A percentile compares a stretch with the other conserved stretches of the same genome.
phyloP scores from a whole-genome alignment of 2,113 vertebrate species.

The Ochotona curzoniae region DNA sequence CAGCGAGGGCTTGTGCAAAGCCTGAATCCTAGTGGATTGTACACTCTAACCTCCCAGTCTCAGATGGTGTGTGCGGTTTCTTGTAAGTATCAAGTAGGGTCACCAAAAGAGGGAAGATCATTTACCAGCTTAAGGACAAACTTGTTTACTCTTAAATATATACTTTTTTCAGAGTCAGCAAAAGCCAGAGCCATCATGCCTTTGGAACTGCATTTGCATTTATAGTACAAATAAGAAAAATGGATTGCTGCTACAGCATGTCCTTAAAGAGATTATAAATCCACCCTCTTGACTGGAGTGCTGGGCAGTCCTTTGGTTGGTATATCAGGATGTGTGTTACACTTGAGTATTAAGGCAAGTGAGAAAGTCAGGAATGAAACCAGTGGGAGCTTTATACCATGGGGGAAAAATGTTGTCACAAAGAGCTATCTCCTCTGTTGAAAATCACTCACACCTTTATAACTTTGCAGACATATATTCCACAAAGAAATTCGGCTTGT shows the following conservation, averaged over 20 bases:
- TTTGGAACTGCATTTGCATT: slow-evolving; percentile 87
- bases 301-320: slow-evolving; percentile 74
- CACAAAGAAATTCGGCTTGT: slow-evolving; percentile 84
- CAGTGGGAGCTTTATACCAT: slow-evolving; percentile 46
- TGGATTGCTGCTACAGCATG: slow-evolving; percentile 78
- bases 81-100: background rate
- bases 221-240: slow-evolving; percentile 88
- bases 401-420: slow-evolving; percentile 59
- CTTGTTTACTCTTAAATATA: slow-evolving; percentile 84
- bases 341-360: slow-evolving; percentile 58
- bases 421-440: slow-evolving; percentile 37
- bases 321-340: slow-evolving; percentile 70
- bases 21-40: slow-evolving; percentile 59
- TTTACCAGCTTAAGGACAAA: slow-evolving; percentile 82
- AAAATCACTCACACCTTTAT: slow-evolving; percentile 35
- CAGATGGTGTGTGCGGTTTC: background rate
- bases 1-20: slow-evolving; percentile 57
- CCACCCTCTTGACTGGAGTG: slow-evolving; percentile 78
- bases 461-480: slow-evolving; percentile 69
- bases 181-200: slow-evolving; percentile 73
- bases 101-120: slow-evolving; percentile 66
- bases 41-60: background rate
- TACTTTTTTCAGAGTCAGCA: slow-evolving; percentile 83
- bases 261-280: slow-evolving; percentile 87
- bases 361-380: slow-evolving; percentile 59